Evolutionary conservation across 2,888 invertebrate genomes (phyloP), one percentile per base, ranked within the genome.

Genomic region (Philopedon plagiatum): DNA sequence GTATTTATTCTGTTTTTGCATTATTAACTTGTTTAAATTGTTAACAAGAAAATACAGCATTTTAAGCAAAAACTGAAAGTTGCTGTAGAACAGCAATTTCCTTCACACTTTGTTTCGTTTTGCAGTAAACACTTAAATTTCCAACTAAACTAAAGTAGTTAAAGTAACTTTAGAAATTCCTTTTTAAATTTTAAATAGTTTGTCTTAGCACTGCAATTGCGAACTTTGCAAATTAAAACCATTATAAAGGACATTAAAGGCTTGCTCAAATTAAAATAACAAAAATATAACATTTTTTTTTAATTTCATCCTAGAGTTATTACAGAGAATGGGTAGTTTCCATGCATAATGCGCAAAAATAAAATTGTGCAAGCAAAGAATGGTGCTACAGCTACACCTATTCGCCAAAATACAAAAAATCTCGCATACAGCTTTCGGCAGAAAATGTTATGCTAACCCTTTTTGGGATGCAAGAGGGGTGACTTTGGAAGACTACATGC

Each of bases 81-180:
- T 39, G n/a, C 39, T 39, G 5, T 15, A 15, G 13, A 46, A 21
- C 13, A 46, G 29, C 51, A 29, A 23, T 54, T 54, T 54, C 9
- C 29, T 8, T 29, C 29, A 54, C 29, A 54, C 51, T 54, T 29
- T 54, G 29, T 29, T 51, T 5, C 51, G 29, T 54, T 29, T 18
- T 54, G 11, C 51, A 29, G 29, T 54, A 54, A 54, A 54, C 51
- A 54, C 29, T 54, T 54, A 29, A 29, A 54, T 15, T 54, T 29
- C 9, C n/a, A 54, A 54, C 46, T 46, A 46, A 46, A 54, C 51
- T 54, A 29, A 26, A 54, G 51, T 54, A 29, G 51, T 54, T 54
- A 29, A 54, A 54, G 29, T 54, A 54, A 54, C 15, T 54, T 54
- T 54, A 2, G 29, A 54, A 54, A 29, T 29, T 54, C 29, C 51